phyloP scores from a whole-genome alignment of 2,888 invertebrate genomes.

The Drosophila pseudotalamancana region DNA sequence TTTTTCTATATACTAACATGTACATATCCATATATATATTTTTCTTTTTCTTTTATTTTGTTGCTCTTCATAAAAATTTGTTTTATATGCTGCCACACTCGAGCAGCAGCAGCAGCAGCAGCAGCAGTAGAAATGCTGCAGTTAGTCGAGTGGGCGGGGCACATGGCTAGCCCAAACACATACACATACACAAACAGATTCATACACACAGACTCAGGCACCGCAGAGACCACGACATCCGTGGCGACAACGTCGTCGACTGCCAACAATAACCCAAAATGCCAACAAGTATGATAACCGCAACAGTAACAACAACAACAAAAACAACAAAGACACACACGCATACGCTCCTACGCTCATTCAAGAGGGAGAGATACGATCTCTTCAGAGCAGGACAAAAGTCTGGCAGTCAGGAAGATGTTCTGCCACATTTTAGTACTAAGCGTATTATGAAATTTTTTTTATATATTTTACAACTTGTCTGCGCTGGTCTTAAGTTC shows the following conservation, averaged over 20 bases:
- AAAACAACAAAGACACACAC: conserved; percentile 25
- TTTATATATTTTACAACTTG: conserved; percentile 75
- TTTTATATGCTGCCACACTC: conserved; percentile 70
- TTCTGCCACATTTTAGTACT: conserved; percentile 72
- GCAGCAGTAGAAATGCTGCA: conserved; percentile 31
- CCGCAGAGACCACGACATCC: conserved; percentile 32
- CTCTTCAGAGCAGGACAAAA: conserved; percentile 40
- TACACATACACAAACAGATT: not conserved
- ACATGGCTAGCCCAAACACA: conserved; percentile 16
- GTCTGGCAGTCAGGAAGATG: conserved; percentile 59
- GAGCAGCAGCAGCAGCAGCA: conserved; percentile 8
- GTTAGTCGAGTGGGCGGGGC: conserved; percentile 46
- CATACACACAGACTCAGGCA: not conserved
- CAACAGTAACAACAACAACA: conserved; percentile 50
- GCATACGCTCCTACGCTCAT: not conserved
- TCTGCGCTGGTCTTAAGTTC: conserved; percentile 50
- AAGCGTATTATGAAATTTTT: conserved; percentile 77
- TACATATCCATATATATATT: not conserved
- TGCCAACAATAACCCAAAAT: conserved; percentile 74
- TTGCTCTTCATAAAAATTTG: conserved; percentile 77
- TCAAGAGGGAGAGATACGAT: conserved; percentile 33
- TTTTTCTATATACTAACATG: conserved; percentile 15
- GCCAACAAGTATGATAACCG: conserved; percentile 77
- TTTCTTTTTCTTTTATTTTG: conserved; percentile 13
- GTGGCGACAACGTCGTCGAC: conserved; percentile 43